Evolutionary conservation across 2,797 vertebrate species (phyloP).

Genomic region (Falco berigora): DNA sequence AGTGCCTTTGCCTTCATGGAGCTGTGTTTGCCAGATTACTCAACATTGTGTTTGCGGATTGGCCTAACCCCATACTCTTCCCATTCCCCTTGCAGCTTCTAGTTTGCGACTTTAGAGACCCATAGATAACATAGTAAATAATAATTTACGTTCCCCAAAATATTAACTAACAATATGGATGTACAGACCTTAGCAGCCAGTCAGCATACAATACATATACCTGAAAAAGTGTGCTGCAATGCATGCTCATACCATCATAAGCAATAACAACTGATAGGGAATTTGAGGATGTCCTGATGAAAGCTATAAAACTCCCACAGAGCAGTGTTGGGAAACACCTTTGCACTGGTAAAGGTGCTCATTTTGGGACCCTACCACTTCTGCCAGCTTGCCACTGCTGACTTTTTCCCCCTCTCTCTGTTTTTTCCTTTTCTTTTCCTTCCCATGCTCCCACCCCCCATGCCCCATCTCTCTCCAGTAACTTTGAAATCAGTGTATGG

Average conservation of each 20-base stretch:
- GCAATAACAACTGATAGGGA: not conserved
- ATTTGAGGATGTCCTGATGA: not conserved
- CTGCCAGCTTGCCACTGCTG: not conserved
- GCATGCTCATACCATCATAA: fast-evolving
- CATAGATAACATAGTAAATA: not conserved
- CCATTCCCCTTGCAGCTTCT: not conserved
- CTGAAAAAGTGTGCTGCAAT: not conserved
- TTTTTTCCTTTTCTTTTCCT: not conserved
- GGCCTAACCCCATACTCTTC: not conserved
- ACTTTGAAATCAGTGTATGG: not conserved
- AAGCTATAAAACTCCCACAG: not conserved
- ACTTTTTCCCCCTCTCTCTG: not conserved
- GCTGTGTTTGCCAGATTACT: not conserved
- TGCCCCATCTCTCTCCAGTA: not conserved
- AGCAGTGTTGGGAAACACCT: not conserved
- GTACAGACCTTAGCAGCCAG: not conserved
- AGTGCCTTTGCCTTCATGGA: not conserved
- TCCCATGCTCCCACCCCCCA: not conserved
- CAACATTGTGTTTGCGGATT: not conserved
- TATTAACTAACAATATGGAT: not conserved
- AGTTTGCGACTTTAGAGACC: not conserved
- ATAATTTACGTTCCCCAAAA: not conserved
- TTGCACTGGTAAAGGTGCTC: not conserved
- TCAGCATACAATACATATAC: not conserved
- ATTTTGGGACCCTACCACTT: not conserved